Evolutionary conservation across 2,113 vertebrate genomes (phyloP), one percentile per base, ranked within the genome.

Genomic region (Tachysurus vachellii): DNA sequence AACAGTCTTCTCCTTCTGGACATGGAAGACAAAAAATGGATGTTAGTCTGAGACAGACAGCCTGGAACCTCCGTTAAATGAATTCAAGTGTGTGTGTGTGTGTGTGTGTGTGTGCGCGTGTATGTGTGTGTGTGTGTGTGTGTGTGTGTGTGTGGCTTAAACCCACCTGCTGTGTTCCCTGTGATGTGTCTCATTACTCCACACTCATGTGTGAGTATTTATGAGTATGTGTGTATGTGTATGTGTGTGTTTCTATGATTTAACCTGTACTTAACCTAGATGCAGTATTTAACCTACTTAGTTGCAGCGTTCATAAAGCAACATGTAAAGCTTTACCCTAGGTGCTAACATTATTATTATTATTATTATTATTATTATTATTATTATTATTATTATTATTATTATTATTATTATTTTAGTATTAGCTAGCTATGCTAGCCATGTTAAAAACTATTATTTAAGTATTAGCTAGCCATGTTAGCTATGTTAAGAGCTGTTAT

Each of bases 261-360:
- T 92, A 91, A 85, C 85, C 68, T 61, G 53, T 85, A 84, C 87
- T 87, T 86, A 80, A 89, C 89, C 70, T 91, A 87, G 83, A 87
- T 89, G 88, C 87, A 85, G 89, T 84, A 87, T 80, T 93, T 92
- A 91, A 86, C 91, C 90, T 91, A 88, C 89, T 92, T 89, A 90
- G 87, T 82, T 85, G 83, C 13, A 76, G 86, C 75, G 59, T 80
- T 88, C 64, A 87, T 85, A 75, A 71, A 79, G 71, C 83, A 85
- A 89, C 79, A 88, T 88, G 84, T 89, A 81, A 88, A 62, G 64
- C 79, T 76, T 87, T 83, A 23, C 31, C 4, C 7, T 31, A n/a
- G 47, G 5, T 9, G 5, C 13, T 50, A 53, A 50, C 4, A 14
- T 14, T 26, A 53, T 75, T 50, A 44, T 73, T 44, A 2, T 36